A percentile compares a stretch with the other conserved stretches of the same genome.
Evolutionary conservation across 2,888 invertebrate genomes (phyloP).

Genomic region (Tachina fera): DNA sequence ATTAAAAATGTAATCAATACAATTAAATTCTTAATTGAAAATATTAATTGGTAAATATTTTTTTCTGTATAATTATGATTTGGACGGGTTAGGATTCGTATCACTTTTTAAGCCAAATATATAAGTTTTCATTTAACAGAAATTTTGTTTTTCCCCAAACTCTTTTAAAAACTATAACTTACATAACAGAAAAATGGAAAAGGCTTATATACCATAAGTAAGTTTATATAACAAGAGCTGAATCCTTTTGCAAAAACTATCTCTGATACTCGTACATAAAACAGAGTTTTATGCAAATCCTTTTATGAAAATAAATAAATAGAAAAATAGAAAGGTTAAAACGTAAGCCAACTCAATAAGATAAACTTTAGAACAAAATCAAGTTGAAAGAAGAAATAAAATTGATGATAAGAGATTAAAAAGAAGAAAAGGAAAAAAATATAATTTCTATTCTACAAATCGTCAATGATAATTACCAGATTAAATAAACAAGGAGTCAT

Average conservation of each 20-base stretch:
- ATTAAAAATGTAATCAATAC: too few species aligned
- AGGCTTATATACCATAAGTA: constrained; percentile 45
- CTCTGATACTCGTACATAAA: constrained; percentile 43
- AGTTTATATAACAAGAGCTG: constrained; percentile 15
- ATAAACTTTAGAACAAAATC: constrained; percentile 24
- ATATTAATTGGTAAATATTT: too few species aligned
- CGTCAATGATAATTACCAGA: neutral
- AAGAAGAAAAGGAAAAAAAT: neutral
- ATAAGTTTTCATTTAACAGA: neutral
- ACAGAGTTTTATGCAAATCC: constrained; percentile 68
- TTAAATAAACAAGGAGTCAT: neutral
- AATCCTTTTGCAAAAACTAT: constrained; percentile 41
- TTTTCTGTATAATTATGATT: too few species aligned
- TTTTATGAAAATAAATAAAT: constrained; percentile 57
- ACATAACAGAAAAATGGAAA: constrained; percentile 17
- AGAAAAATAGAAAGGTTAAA: constrained; percentile 65
- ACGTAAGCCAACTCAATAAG: constrained; percentile 32
- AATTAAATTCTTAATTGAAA: too few species aligned
- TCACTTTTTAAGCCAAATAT: too few species aligned
- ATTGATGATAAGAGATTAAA: neutral
- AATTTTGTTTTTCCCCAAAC: neutral
- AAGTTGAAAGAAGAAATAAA: neutral
- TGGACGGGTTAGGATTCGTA: too few species aligned
- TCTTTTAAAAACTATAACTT: neutral
- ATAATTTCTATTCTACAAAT: neutral